A percentile compares a stretch with the other conserved stretches of the same genome.
Evolutionary conservation across 1,140 invertebrate species (phyloP).

Genomic region (Caenorhabditis briggsae): DNA sequence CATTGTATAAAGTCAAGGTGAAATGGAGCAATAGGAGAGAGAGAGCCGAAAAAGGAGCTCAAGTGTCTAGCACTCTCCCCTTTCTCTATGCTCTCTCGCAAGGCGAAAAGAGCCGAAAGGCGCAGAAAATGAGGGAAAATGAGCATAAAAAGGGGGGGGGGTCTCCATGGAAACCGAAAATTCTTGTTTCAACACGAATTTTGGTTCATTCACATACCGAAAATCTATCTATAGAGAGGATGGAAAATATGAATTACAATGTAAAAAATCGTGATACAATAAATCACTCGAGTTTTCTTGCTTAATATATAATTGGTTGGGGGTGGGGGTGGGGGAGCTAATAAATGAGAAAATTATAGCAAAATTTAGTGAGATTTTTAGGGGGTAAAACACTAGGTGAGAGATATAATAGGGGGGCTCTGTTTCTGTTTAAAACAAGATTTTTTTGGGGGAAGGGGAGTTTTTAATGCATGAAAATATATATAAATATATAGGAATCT

Average conservation of each 20-base stretch:
- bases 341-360: background rate
- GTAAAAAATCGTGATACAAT: background rate
- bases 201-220: conserved; percentile 45
- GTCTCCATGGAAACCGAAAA: background rate
- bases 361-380: background rate
- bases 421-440: conserved; percentile 13
- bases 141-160: background rate
- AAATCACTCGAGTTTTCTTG: conserved; percentile 26
- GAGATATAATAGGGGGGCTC: background rate
- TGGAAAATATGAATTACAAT: conserved; percentile 9
- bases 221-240: conserved; percentile 14
- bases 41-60: background rate
- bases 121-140: no score
- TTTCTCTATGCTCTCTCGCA: background rate
- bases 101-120: background rate
- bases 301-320: background rate
- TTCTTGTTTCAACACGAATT: conserved; percentile 5
- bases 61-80: no score
- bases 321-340: conserved; percentile 9
- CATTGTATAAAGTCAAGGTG: background rate
- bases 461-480: conserved; percentile 19
- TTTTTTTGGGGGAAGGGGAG: background rate
- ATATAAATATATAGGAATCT: background rate
- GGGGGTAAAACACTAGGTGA: conserved; percentile 35
- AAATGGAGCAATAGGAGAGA: no score